Base-by-base conservation (phyloP, 2,888 invertebrate genomes). In the Leuctra nigra region DNA sequence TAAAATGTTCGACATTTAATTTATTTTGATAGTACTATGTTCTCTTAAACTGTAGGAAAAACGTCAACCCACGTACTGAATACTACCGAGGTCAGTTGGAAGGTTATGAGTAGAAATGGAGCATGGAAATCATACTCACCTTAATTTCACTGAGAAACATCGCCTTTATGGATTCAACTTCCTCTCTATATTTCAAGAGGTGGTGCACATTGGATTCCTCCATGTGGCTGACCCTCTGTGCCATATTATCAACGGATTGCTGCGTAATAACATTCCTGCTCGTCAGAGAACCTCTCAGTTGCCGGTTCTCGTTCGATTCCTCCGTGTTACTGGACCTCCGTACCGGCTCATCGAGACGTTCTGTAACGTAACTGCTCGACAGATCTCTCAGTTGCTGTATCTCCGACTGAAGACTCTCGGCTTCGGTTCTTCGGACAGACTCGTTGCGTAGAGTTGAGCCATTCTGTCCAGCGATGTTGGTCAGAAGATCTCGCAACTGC, bases 301-400 rank as follows among this genome's bases (percentile, higher is more conserved):
- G 65, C 13, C 68, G 65, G 55, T 64, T 64, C 54, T 69, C 66
- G 22, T 68, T 55, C 55, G 63, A 52, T 64, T 53, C 69, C 64
- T 73, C 73, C 62, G 79, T n/a, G n/a, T n/a, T n/a, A n/a, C n/a
- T n/a, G n/a, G n/a, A n/a, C n/a, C n/a, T n/a, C n/a, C n/a, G n/a
- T n/a, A n/a, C n/a, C n/a, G n/a, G n/a, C n/a, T n/a, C n/a, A n/a
- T n/a, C 76, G 69, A 77, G 75, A 64, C 70, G 75, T 66, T 48
- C 68, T 69, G 13, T 72, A 70, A 4, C 68, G 68, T 16, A 77
- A 44, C 72, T 73, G 66, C 81, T 83, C 1, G 83, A 66, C 20
- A 81, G 72, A 62, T 83, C 81, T 64, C 83, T 83, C 7, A 83
- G 66, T 35, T 78, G 77, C 65, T 83, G 83, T 36, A 83, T 81